Base-by-base conservation (phyloP, 2,888 invertebrate genomes). In the Poecilobothrus nobilitatus region DNA sequence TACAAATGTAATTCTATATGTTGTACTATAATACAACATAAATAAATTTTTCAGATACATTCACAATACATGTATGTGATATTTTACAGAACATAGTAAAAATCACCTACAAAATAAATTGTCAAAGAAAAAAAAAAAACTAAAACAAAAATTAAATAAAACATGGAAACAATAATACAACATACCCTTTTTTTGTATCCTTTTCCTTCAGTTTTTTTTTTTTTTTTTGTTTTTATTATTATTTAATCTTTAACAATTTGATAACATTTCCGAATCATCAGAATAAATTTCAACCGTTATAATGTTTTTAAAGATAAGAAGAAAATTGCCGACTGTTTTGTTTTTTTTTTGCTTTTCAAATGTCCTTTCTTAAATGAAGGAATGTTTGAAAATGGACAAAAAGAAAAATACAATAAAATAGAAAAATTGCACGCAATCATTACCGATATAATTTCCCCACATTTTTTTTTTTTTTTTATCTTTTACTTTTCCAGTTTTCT, bases 221-320 rank as follows among this genome's bases (percentile, higher is more conserved):
- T 2, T 18, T 53, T 53, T 53, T 53, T 3, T 53, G 1, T 18
- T n/a, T 53, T 53, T n/a, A n/a, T n/a, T n/a, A n/a, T 53, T 53
- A n/a, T 15, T 27, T 53, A 53, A 22, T 22, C 63, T 63, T 27
- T 63, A 22, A 63, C 63, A 63, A 63, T 21, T 63, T 15, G 63
- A 63, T 63, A 63, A 63, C 63, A 63, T 63, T 63, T 63, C 63
- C 63, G 22, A 7, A 22, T 22, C 63, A 63, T 22, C 63, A 15
- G 20, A 21, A 62, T 62, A 21, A 62, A 62, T 62, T 62, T 21
- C 21, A 62, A 53, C 53, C 18, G 53, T 53, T 53, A 53, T 53
- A 53, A 53, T 53, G 53, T 53, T 18, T 53, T 18, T 12, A 27
- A 53, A 53, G 53, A 53, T 53, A 53, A 53, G 53, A 41, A 27